These are phyloP conservation scores for Drosophila prosaltans DNA, from an alignment of 1,140 invertebrate species.

Conservation along the genomic window DNA sequence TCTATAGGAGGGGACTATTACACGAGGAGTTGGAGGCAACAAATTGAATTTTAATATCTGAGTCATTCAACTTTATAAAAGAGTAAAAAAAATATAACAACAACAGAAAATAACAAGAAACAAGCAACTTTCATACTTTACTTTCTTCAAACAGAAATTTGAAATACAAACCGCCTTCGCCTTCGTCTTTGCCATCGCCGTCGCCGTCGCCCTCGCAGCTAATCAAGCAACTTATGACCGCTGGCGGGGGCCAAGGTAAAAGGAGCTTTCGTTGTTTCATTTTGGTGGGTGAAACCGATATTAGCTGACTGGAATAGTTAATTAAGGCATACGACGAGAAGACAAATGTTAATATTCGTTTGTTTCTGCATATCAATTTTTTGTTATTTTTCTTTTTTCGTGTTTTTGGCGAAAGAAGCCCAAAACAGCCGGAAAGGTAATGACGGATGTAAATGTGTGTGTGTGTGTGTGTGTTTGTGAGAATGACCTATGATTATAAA, in stretches of 20 bases:
- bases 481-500: constrained; percentile 2
- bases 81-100: constrained; percentile 23
- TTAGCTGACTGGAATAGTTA: constrained; percentile 79
- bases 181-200: not conserved
- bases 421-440: constrained; percentile 52
- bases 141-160: constrained; percentile 71
- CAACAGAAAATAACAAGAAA: not conserved
- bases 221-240: constrained; percentile 6
- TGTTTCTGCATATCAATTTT: constrained; percentile 53
- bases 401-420: constrained; percentile 45
- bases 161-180: constrained; percentile 51
- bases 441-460: constrained; percentile 42
- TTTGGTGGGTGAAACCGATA: constrained; percentile 79
- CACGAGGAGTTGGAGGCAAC: not conserved
- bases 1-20: not conserved
- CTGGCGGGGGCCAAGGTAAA: constrained; percentile 41
- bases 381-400: not conserved
- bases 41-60: constrained; percentile 67
- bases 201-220: not conserved
- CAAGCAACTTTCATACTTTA: constrained; percentile 28
- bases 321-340: constrained; percentile 60
- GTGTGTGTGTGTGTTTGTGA: not conserved
- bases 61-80: constrained; percentile 65
- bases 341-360: constrained; percentile 65
- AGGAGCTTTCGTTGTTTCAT: constrained; percentile 53